phyloP scores from a whole-genome alignment of 2,797 vertebrate genomes.

The Pangasius krempfi region DNA sequence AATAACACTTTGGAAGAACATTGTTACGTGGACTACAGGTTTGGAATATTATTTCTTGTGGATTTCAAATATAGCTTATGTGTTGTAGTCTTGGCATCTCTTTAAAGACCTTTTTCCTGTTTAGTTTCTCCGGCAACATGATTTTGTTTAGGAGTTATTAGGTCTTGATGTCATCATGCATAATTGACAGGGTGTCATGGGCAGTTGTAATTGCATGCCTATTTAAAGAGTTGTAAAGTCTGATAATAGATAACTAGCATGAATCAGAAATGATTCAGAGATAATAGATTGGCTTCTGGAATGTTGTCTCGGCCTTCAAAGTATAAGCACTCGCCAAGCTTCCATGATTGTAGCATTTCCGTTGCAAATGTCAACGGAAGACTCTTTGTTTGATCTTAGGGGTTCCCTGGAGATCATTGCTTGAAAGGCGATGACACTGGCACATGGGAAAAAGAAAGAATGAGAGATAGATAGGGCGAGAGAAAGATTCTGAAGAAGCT shows the following conservation, averaged over 20 bases:
- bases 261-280: slow-evolving; percentile 51
- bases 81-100: slow-evolving; percentile 5
- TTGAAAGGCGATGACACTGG: slow-evolving; percentile 60
- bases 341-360: slow-evolving; percentile 58
- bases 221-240: slow-evolving; percentile 49
- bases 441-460: slow-evolving; percentile 50
- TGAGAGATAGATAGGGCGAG: slow-evolving; percentile 25
- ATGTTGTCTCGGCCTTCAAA: slow-evolving; percentile 43
- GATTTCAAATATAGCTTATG: slow-evolving; percentile 13
- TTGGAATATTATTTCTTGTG: slow-evolving; percentile 14
- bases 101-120: slow-evolving; percentile 46
- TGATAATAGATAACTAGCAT: slow-evolving; percentile 48
- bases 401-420: slow-evolving; percentile 54
- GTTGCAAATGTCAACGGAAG: slow-evolving; percentile 56
- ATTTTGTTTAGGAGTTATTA: slow-evolving; percentile 31
- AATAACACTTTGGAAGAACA: slow-evolving; percentile 23
- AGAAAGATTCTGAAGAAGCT: slow-evolving; percentile 58
- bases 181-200: slow-evolving; percentile 19
- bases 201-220: slow-evolving; percentile 27
- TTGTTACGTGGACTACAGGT: background rate
- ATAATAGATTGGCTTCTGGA: slow-evolving; percentile 35
- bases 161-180: background rate
- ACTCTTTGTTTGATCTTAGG: slow-evolving; percentile 63
- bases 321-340: slow-evolving; percentile 31
- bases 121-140: slow-evolving; percentile 23